These are phyloP conservation scores for Drosophila demipolita DNA, from an alignment of 2,888 invertebrate genomes.

Conservation along the genomic window DNA sequence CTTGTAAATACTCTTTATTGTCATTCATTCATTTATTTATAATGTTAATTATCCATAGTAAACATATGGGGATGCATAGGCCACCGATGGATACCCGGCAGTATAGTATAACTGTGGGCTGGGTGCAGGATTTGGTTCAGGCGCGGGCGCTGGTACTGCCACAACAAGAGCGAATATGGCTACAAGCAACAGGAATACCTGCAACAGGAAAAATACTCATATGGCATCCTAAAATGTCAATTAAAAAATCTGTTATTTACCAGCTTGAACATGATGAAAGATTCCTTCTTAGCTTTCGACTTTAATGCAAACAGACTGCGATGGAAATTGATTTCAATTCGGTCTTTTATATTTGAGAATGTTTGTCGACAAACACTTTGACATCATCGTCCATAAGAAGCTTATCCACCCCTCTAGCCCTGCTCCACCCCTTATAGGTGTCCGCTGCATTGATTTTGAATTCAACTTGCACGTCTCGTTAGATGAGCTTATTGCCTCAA, in stretches of 20 bases:
- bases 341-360: slow-evolving; percentile 55
- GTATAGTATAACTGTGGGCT: slow-evolving; percentile 71
- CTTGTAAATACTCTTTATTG: slow-evolving; percentile 25
- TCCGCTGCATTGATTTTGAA: slow-evolving; percentile 38
- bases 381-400: slow-evolving; percentile 46
- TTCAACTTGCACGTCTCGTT: slow-evolving; percentile 62
- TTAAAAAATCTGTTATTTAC: slow-evolving; percentile 32
- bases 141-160: slow-evolving; percentile 62
- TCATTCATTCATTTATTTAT: background rate
- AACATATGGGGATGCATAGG: slow-evolving; percentile 70
- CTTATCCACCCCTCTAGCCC: slow-evolving; percentile 20
- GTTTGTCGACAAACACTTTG: slow-evolving; percentile 34
- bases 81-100: slow-evolving; percentile 60
- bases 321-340: slow-evolving; percentile 23
- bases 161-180: slow-evolving; percentile 54
- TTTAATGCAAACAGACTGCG: slow-evolving; percentile 56
- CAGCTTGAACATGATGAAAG: slow-evolving; percentile 61
- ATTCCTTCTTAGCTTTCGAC: slow-evolving; percentile 20
- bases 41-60: slow-evolving; percentile 64
- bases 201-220: background rate
- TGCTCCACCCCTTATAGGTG: no score
- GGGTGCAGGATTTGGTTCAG: slow-evolving; percentile 69
- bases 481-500: slow-evolving; percentile 62
- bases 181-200: slow-evolving; percentile 63
- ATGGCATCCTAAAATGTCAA: background rate